phyloP scores from a whole-genome alignment of 2,888 invertebrate species.

The Tetragonisca angustula region DNA sequence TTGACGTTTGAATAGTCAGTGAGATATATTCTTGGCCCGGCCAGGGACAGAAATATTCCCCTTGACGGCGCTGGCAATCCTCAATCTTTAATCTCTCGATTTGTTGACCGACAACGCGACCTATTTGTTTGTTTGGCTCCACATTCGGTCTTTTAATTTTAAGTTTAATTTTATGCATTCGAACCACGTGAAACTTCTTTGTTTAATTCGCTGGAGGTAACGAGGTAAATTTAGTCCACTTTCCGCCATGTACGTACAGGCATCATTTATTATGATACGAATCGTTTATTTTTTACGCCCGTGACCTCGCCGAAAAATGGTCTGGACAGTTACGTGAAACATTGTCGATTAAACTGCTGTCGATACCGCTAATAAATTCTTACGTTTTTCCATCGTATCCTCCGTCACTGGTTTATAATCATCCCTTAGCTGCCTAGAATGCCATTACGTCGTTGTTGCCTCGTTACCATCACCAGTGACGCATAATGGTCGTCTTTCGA shows the following conservation, averaged over 20 bases:
- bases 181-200: no score
- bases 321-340: slow-evolving; percentile 59
- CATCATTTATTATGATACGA: slow-evolving; percentile 4
- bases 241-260: slow-evolving; percentile 33
- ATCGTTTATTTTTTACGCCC: slow-evolving; percentile 60
- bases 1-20: not conserved
- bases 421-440: not conserved
- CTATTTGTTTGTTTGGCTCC: slow-evolving; percentile 5
- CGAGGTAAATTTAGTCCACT: slow-evolving; percentile 15
- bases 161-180: not conserved
- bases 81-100: not conserved
- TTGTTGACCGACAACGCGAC: not conserved
- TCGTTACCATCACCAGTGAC: slow-evolving; percentile 22
- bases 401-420: slow-evolving; percentile 50
- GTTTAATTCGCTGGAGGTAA: slow-evolving; percentile 11
- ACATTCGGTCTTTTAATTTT: not conserved
- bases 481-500: slow-evolving; percentile 32
- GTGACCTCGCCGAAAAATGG: slow-evolving; percentile 69
- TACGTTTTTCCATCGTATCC: slow-evolving; percentile 38
- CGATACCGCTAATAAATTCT: slow-evolving; percentile 58
- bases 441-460: slow-evolving; percentile 2
- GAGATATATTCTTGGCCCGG: slow-evolving; percentile 5
- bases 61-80: not conserved
- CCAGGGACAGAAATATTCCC: slow-evolving; percentile 10
- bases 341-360: slow-evolving; percentile 58